These are phyloP conservation scores for Sabatieria punctata DNA, from an alignment of 2,888 invertebrate species.

Conservation along the genomic window DNA sequence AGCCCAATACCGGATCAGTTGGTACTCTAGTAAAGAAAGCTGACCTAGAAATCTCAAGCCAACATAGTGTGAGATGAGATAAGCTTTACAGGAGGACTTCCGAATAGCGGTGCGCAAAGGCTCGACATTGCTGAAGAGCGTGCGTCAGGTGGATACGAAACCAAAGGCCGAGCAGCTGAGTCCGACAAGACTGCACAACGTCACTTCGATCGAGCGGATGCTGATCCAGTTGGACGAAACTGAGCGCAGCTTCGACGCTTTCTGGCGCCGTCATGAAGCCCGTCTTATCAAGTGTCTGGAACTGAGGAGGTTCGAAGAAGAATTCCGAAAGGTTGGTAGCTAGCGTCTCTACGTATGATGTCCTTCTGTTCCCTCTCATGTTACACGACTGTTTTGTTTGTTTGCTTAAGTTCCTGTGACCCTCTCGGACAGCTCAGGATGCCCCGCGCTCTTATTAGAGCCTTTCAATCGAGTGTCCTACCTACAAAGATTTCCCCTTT, in stretches of 20 bases:
- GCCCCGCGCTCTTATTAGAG: too few relatives aligned
- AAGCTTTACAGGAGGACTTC: slow-evolving; percentile 51
- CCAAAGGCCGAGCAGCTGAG: slow-evolving; percentile 19
- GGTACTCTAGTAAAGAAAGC: too few relatives aligned
- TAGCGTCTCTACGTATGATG: too few relatives aligned
- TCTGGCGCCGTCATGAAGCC: slow-evolving; percentile 78
- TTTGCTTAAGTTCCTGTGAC: too few relatives aligned
- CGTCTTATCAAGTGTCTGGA: slow-evolving; percentile 74
- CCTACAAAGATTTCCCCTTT: too few relatives aligned
- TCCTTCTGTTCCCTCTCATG: too few relatives aligned
- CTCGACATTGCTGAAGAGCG: slow-evolving; percentile 54
- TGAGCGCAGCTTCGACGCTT: slow-evolving; percentile 75
- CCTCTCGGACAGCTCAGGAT: too few relatives aligned
- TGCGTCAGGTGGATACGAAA: slow-evolving; percentile 32
- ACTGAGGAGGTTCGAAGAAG: slow-evolving; percentile 78
- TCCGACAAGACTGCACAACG: slow-evolving; percentile 45
- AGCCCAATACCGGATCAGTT: too few relatives aligned
- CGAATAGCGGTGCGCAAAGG: slow-evolving; percentile 71
- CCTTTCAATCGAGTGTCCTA: too few relatives aligned
- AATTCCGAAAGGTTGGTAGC: slow-evolving; percentile 67
- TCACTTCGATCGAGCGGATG: slow-evolving; percentile 76
- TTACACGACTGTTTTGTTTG: too few relatives aligned
- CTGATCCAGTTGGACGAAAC: slow-evolving; percentile 40
- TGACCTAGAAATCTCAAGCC: too few relatives aligned
- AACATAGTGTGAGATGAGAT: too few relatives aligned